Percentiles rank a stretch among this genome's conserved stretches.
Conservation (phyloP, 2,888 invertebrate species). For the Drosophila quasianomalipes region DNA sequence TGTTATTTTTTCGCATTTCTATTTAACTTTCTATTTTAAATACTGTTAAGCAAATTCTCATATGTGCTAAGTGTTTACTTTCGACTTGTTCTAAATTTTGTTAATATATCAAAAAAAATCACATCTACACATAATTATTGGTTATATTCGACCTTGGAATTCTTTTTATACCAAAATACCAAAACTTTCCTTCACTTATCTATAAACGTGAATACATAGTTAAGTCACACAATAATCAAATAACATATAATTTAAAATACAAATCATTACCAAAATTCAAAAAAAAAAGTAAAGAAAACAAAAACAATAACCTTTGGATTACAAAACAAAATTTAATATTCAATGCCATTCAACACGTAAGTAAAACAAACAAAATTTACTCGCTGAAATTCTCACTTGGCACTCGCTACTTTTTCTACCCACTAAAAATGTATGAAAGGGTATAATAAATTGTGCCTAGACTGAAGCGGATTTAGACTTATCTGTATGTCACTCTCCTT, state of each 20-base stretch:
- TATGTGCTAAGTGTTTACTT: constrained; percentile 51
- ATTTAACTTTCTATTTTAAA: not conserved
- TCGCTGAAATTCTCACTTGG: constrained; percentile 3
- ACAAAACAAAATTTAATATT: constrained; percentile 38
- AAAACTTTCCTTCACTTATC: constrained; percentile 16
- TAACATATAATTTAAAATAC: constrained; percentile 25
- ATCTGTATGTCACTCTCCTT: not conserved
- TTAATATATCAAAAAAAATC: constrained; percentile 1
- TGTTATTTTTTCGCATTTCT: constrained; percentile 18
- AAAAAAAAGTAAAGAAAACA: constrained; percentile 10
- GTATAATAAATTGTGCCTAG: not conserved
- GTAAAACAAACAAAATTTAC: constrained; percentile 33
- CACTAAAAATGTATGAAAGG: not conserved
- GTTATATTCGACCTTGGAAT: constrained; percentile 7
- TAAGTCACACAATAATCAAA: constrained; percentile 13
- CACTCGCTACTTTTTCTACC: constrained; percentile 19
- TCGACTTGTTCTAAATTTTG: constrained; percentile 44
- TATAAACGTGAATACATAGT: constrained; percentile 1
- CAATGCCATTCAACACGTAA: constrained; percentile 48
- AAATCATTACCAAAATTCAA: constrained; percentile 28
- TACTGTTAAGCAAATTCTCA: constrained; percentile 46
- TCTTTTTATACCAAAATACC: constrained; percentile 25
- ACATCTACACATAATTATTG: not conserved
- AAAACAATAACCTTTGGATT: constrained; percentile 39
- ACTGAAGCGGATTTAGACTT: too few species aligned